Conservation (phyloP, 2,113 vertebrate genomes). For the Thamnophis sirtalis region DNA sequence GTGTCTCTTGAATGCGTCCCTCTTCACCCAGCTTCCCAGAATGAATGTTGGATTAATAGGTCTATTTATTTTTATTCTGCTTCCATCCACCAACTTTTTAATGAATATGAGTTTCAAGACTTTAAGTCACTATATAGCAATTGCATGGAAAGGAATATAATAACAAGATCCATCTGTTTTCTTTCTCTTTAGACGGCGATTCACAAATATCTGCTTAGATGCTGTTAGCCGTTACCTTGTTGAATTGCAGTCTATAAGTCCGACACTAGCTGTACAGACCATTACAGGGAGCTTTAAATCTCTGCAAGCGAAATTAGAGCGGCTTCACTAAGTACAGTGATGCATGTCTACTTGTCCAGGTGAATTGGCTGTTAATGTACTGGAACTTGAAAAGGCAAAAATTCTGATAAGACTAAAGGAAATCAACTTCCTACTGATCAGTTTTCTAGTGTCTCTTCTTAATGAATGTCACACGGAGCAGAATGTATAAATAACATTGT, state of each 20-base stretch:
- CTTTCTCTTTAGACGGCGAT: constrained; percentile 75
- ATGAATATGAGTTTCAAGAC: not conserved
- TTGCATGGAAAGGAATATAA: not conserved
- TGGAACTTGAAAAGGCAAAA: constrained; percentile 34
- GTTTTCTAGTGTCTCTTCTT: constrained; percentile 35
- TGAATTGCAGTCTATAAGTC: constrained; percentile 92
- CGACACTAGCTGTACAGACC: constrained; percentile 78
- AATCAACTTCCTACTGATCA: constrained; percentile 12
- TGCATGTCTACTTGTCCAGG: not conserved
- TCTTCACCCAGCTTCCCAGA: not conserved
- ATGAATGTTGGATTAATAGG: not conserved
- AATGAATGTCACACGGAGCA: constrained; percentile 35
- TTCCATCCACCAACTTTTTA: not conserved
- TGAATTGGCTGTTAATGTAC: constrained; percentile 33
- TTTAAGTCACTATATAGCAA: not conserved
- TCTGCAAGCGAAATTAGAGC: constrained; percentile 91
- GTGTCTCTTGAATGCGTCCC: not conserved
- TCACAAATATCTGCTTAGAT: constrained; percentile 92
- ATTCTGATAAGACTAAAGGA: constrained; percentile 22
- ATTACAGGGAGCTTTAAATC: constrained; percentile 90
- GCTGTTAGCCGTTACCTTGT: constrained; percentile 93
- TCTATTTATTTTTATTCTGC: not conserved
- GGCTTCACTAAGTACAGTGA: constrained; percentile 77
- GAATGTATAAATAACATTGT: constrained; percentile 50
- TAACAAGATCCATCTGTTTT: not conserved